Evolutionary conservation across 2,113 vertebrate genomes (phyloP).

Genomic region (Macquaria ambigua): DNA sequence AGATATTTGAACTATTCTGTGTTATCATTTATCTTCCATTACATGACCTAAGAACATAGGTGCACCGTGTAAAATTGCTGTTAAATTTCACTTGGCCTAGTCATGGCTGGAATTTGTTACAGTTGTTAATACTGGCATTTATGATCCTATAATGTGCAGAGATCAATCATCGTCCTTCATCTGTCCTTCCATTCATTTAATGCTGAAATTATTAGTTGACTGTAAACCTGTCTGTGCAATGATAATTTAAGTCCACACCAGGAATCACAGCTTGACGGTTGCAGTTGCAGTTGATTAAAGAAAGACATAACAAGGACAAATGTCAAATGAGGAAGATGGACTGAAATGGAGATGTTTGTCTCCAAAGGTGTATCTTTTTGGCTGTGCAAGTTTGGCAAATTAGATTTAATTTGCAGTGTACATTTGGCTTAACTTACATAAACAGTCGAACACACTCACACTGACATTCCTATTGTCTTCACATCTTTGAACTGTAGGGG

Average conservation of each 20-base stretch:
- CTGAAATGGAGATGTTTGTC: not conserved
- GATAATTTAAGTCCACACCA: not conserved
- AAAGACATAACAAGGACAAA: not conserved
- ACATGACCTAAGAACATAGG: not conserved
- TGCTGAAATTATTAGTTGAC: not conserved
- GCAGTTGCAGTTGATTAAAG: not conserved
- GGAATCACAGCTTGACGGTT: not conserved
- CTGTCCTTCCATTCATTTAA: not conserved
- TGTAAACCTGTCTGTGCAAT: not conserved
- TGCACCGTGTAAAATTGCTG: too few species aligned
- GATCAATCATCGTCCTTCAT: slow-evolving; percentile 1
- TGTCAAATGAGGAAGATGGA: not conserved
- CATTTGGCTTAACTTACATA: not conserved
- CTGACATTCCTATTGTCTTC: not conserved
- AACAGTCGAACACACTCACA: not conserved
- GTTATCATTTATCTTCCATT: not conserved
- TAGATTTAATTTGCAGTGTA: not conserved
- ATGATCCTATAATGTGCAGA: slow-evolving; percentile 14
- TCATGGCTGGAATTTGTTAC: not conserved
- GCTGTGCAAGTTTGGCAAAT: not conserved
- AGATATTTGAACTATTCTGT: not conserved
- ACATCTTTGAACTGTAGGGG: not conserved
- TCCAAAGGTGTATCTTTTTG: not conserved
- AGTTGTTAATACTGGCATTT: slow-evolving; percentile 8
- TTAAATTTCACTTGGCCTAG: not conserved